Evolutionary conservation across 2,797 vertebrate species (phyloP), one percentile per base, ranked within the genome.

Genomic region (Melanotaenia nigrans): DNA sequence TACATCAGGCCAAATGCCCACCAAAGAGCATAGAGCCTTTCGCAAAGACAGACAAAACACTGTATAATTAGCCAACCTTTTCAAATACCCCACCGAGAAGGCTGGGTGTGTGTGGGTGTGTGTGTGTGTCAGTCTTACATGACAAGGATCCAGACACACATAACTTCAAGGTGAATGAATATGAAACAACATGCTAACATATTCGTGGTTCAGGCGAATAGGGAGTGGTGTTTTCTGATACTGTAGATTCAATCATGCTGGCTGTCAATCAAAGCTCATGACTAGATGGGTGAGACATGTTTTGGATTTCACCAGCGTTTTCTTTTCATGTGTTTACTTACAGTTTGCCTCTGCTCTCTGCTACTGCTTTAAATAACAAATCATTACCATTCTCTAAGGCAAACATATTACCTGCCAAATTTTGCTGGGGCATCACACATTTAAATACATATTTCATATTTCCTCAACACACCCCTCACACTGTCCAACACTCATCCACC

Each of bases 391-490:
- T 90, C 90, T 88, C 88, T 74, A 68, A 88, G 90, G 90, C 89
- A n/a, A 61, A 73, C 88, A 85, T 85, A 92, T 89, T 91, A 92
- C 90, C 88, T 93, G 93, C 93, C 90, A 91, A 91, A 92, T 84
- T 86, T 88, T 88, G 84, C 78, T 65, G 87, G 85, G 88, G 86
- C 61, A 58, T 89, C 75, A 76, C 60, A 35, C 75, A 85, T 92
- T 93, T 87, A 82, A 92, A 94, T 94, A 92, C 88, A 92, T 91
- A 93, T 94, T 94, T 92, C 88, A 92, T 84, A 85, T 91, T 88
- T 89, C 81, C 81, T 87, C 86, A 77, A 87, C 61, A 1, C 56
- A 61, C 69, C 42, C 67, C 64, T 55, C 51, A 11, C 63, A 59
- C 79, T 64, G 40, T 65, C 81, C 73, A 57, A 74, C 73, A 72